Conservation (phyloP, 2,888 invertebrate genomes). For the Octodonta nipae region DNA sequence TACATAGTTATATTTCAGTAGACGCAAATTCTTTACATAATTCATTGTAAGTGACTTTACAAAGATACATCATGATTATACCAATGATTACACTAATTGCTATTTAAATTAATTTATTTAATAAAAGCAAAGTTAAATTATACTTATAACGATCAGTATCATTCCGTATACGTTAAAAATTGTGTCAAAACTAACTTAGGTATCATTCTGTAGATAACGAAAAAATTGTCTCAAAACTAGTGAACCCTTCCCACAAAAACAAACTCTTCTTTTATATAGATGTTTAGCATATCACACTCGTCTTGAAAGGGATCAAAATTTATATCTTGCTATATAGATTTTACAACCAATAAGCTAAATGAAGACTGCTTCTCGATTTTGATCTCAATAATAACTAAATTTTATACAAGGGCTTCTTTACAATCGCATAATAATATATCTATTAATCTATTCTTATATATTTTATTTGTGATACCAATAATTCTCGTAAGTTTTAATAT, state of each 20-base stretch:
- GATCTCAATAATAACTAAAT: conserved; percentile 25
- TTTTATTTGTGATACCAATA: conserved; percentile 15
- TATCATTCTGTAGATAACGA: no score
- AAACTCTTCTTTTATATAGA: no score
- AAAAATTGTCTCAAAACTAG: no score
- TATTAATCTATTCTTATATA: conserved; percentile 6
- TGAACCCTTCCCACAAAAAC: no score
- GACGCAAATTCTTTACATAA: no score
- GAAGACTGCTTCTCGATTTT: conserved; percentile 33
- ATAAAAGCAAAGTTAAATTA: conserved; percentile 6
- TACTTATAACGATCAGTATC: conserved; percentile 20
- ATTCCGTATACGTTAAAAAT: conserved; percentile 22
- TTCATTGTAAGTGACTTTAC: no score
- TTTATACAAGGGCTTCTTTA: conserved; percentile 17
- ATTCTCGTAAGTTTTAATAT: conserved; percentile 9
- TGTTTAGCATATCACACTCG: conserved; percentile 22
- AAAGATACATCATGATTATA: no score
- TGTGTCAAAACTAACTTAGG: conserved; percentile 20
- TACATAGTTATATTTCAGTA: no score
- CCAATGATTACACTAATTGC: no score
- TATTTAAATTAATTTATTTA: no score
- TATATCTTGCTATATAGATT: conserved; percentile 23
- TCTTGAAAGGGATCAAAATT: conserved; percentile 30
- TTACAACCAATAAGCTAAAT: conserved; percentile 19
- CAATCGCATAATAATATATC: conserved; percentile 7